Percentiles rank a stretch among this genome's conserved stretches.
phyloP scores from a whole-genome alignment of 1,140 invertebrate genomes.

The Nixonia krombeini region DNA sequence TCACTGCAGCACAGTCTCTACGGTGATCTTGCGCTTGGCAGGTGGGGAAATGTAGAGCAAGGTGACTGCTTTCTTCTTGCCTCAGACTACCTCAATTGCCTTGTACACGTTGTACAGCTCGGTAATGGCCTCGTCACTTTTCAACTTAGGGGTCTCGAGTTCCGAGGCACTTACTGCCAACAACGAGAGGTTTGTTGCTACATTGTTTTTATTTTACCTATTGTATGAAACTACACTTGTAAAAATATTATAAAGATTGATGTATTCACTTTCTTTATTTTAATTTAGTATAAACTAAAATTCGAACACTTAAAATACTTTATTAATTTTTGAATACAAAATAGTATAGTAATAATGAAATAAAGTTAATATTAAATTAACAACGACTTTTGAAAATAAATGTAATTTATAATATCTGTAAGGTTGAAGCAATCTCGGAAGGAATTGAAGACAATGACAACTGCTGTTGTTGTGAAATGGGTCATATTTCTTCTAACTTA shows the following conservation, averaged over 20 bases:
- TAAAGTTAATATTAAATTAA: too few relatives aligned
- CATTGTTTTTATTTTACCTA: neutral
- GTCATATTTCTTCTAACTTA: constrained; percentile 87
- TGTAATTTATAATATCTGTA: neutral
- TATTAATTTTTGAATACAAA: too few relatives aligned
- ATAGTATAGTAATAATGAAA: too few relatives aligned
- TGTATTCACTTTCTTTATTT: too few relatives aligned
- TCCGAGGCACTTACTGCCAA: constrained; percentile 98
- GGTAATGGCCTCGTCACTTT: constrained; percentile 99
- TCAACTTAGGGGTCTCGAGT: constrained; percentile 97
- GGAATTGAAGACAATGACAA: constrained; percentile 93
- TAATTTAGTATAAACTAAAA: too few relatives aligned
- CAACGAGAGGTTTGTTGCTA: constrained; percentile 80
- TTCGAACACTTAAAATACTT: too few relatives aligned
- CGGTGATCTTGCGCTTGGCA: constrained; percentile 92
- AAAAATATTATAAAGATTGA: too few relatives aligned
- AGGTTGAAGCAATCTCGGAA: constrained; percentile 97
- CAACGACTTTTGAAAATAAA: too few relatives aligned
- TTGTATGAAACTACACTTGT: too few relatives aligned
- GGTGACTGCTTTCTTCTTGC: constrained; percentile 98
- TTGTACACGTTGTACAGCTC: constrained; percentile 97
- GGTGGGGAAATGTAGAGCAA: constrained; percentile 93
- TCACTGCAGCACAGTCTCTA: constrained; percentile 96
- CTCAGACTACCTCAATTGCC: constrained; percentile 97
- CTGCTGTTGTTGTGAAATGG: constrained; percentile 92